phyloP scores from a whole-genome alignment of 2,797 vertebrate species.

The Lagodon rhomboides region DNA sequence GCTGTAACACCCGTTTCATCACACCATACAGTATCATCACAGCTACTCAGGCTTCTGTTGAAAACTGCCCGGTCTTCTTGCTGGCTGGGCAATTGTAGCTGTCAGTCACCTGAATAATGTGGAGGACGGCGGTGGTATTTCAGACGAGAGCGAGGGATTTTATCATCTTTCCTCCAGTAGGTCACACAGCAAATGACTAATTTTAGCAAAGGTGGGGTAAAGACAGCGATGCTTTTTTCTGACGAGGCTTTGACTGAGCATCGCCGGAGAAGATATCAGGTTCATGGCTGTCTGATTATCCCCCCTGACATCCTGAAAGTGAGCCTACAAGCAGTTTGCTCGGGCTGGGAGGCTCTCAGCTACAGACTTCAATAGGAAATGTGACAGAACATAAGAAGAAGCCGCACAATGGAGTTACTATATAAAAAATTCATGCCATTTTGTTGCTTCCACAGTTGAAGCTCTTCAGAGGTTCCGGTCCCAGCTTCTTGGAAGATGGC shows the following conservation, averaged over 20 bases:
- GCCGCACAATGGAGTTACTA: constrained; percentile 25
- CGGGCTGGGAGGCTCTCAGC: constrained; percentile 25
- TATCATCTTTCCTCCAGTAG: constrained; percentile 73
- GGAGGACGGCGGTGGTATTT: constrained; percentile 78
- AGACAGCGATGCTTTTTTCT: constrained; percentile 54
- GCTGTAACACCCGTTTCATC: constrained; percentile 74
- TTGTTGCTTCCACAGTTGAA: constrained; percentile 53
- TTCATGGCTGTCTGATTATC: constrained; percentile 52
- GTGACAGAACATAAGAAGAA: constrained; percentile 6
- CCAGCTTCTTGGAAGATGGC: constrained; percentile 41
- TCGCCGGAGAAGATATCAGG: constrained; percentile 44
- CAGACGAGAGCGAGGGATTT: constrained; percentile 71
- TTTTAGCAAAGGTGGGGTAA: constrained; percentile 77
- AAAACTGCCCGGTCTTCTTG: constrained; percentile 44
- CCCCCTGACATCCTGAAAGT: constrained; percentile 38
- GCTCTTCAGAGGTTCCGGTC: constrained; percentile 51
- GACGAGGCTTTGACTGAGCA: constrained; percentile 72
- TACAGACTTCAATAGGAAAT: constrained; percentile 18
- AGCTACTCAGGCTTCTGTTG: constrained; percentile 75
- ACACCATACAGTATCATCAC: constrained; percentile 74
- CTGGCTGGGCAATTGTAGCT: constrained; percentile 74
- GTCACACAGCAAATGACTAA: constrained; percentile 78
- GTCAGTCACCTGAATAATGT: constrained; percentile 83
- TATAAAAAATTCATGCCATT: constrained; percentile 65
- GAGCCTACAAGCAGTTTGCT: constrained; percentile 38